A percentile compares a stretch with the other conserved stretches of the same genome.
phyloP scores from a whole-genome alignment of 2,797 vertebrate genomes.

The Podarcis lilfordi region DNA sequence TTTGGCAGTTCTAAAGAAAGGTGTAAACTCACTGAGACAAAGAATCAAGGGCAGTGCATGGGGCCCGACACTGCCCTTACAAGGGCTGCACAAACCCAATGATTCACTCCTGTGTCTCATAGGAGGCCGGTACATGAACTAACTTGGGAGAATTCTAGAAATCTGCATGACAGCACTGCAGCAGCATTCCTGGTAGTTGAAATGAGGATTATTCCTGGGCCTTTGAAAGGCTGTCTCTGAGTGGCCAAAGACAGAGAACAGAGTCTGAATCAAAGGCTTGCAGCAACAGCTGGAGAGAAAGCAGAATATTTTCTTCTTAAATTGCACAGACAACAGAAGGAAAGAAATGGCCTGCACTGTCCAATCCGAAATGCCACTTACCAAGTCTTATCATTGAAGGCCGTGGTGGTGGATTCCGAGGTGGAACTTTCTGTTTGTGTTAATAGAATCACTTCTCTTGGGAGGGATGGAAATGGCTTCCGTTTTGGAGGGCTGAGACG shows the following conservation, averaged over 20 bases:
- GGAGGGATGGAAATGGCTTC: conserved; percentile 79
- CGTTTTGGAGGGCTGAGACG: too few species aligned
- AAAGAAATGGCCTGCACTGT: neutral
- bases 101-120: neutral
- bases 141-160: neutral
- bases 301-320: neutral
- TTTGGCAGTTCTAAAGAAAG: neutral
- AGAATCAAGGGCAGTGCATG: neutral
- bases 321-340: neutral
- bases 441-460: conserved; percentile 65
- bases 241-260: neutral
- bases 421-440: too few species aligned
- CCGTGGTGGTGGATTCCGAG: conserved; percentile 86
- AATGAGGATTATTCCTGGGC: neutral
- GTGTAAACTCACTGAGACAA: neutral
- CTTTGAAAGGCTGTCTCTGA: neutral
- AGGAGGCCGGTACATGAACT: neutral
- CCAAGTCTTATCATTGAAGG: conserved; percentile 91
- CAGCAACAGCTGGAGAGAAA: too few species aligned
- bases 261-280: too few species aligned
- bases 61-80: neutral
- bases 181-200: neutral
- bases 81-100: neutral
- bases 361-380: conserved; percentile 64
- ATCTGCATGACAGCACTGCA: neutral